Conservation (phyloP, 2,888 invertebrate genomes). For the Spilarctia lutea region DNA sequence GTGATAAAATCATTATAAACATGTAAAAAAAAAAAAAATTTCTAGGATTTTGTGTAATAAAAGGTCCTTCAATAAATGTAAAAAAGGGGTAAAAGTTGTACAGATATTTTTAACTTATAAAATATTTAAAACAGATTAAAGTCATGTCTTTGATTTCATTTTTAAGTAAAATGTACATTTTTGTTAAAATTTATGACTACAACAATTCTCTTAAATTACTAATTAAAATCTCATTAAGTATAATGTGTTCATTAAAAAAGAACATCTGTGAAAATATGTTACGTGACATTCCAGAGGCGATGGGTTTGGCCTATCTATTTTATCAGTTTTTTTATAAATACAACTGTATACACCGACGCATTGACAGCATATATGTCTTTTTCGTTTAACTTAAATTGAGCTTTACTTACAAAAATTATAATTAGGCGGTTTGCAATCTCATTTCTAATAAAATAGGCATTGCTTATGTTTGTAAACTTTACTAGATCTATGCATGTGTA, state of each 20-base stretch:
- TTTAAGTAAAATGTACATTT: not conserved
- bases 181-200: not conserved
- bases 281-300: not conserved
- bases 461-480: slow-evolving; percentile 25
- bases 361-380: slow-evolving; percentile 21
- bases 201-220: not conserved
- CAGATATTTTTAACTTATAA: not conserved
- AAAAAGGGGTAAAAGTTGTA: not conserved
- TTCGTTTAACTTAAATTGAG: slow-evolving; percentile 38
- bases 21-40: no score
- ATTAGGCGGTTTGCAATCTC: slow-evolving; percentile 34
- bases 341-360: slow-evolving; percentile 3
- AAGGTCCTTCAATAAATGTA: not conserved
- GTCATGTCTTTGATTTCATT: not conserved
- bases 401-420: slow-evolving; percentile 33
- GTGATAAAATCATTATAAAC: not conserved
- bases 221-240: not conserved
- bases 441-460: slow-evolving; percentile 18
- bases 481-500: not conserved
- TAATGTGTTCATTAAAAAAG: no score
- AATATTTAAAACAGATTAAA: not conserved
- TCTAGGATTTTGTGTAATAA: not conserved
- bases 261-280: not conserved
- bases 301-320: not conserved
- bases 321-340: not conserved